A percentile compares a stretch with the other conserved stretches of the same genome.
phyloP scores from a whole-genome alignment of 2,113 vertebrate species.

The Pterocles gutturalis region DNA sequence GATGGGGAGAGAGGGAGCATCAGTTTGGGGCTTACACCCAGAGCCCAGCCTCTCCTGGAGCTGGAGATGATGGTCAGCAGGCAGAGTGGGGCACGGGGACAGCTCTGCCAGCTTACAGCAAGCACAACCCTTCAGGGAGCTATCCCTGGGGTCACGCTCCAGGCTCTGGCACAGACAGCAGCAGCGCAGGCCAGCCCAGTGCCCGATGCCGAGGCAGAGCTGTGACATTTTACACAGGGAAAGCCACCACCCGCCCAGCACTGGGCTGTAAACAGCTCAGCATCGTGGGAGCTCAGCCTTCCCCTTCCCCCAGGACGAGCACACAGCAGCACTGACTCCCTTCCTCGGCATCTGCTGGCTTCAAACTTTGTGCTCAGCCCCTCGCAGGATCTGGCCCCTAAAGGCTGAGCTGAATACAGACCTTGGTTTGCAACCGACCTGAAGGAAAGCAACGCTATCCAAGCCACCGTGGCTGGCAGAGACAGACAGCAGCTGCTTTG shows the following conservation, averaged over 20 bases:
- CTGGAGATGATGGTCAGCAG: background rate
- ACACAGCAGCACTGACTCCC: background rate
- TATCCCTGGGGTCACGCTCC: accelerated
- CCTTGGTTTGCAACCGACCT: background rate
- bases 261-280: conserved; percentile 11
- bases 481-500: conserved; percentile 2
- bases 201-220: background rate
- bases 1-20: background rate
- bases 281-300: background rate
- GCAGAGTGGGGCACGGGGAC: background rate
- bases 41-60: background rate
- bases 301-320: background rate
- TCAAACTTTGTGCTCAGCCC: conserved; percentile 35
- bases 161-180: background rate
- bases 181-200: background rate
- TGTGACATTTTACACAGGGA: background rate
- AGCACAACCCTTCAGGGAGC: background rate
- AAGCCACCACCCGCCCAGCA: background rate
- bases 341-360: background rate
- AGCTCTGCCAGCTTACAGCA: background rate
- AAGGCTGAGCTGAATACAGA: background rate
- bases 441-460: background rate
- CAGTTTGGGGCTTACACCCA: background rate
- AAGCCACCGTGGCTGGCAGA: background rate
- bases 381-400: background rate